Evolutionary conservation across 2,888 invertebrate genomes (phyloP), one percentile per base, ranked within the genome.

Genomic region (Arge pagana): DNA sequence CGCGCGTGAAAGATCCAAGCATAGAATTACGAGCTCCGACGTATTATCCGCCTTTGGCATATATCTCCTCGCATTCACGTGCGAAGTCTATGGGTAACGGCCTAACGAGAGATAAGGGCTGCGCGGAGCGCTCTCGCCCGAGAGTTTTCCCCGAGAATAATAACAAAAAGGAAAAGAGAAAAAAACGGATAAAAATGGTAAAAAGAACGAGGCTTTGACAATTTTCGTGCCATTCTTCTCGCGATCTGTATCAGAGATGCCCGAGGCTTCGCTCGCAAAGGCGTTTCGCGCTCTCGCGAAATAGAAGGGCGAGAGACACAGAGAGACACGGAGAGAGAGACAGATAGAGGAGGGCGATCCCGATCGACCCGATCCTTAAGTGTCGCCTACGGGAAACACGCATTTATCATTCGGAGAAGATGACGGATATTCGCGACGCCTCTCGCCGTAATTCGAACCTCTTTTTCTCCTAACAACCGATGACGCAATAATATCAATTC

Each of bases 341-440:
- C n/a, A 48, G 42, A 53, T 53, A 49, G 53, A 56, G 45, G 55
- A 58, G 50, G 52, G n/a, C 50, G 31, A 50, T 35, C 21, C 36
- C 39, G 48, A 41, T 49, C 48, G 53, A 45, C 48, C 49, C 39
- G 48, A 48, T 53, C 53, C 53, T 53, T 50, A 54, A 53, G 48
- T 48, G 42, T 45, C 28, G 48, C 26, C 39, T 31, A 18, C 41
- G 48, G 19, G n/a, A 31, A 21, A 7, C 26, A n/a, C 48, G 42
- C 11, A 42, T 42, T 30, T 11, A 42, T 42, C 42, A 39, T 33
- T 21, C 24, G 24, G 48, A 41, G 41, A 19, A 16, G 35, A 30
- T 31, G 48, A 37, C 10, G 50, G 15, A 33, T 48, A 33, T 40
- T 39, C 31, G 30, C 43, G 31, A 28, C 33, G 31, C 35, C 36